A percentile compares a stretch with the other conserved stretches of the same genome.
Conservation (phyloP, 2,888 invertebrate genomes). For the Cremastobaeus sp. region DNA sequence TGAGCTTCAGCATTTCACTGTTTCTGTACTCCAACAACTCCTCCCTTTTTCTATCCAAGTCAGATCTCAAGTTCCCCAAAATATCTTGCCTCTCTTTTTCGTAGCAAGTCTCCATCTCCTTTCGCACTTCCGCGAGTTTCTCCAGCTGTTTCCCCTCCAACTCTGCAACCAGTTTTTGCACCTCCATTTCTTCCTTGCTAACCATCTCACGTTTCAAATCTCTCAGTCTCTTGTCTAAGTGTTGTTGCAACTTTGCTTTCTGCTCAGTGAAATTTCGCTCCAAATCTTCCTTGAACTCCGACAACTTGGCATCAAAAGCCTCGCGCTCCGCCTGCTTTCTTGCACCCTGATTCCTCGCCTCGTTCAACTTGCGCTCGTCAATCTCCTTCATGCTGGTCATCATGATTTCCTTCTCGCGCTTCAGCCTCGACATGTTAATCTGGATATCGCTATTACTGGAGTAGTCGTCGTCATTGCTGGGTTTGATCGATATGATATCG, state of each 20-base stretch:
- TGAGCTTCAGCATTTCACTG: conserved; percentile 80
- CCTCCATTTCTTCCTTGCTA: conserved; percentile 74
- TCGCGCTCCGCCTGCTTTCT: conserved; percentile 81
- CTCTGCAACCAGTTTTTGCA: conserved; percentile 69
- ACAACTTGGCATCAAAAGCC: conserved; percentile 80
- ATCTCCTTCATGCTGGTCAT: conserved; percentile 66
- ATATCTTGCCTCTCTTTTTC: conserved; percentile 77
- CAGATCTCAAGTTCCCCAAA: conserved; percentile 78
- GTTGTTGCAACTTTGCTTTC: conserved; percentile 78
- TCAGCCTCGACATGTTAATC: conserved; percentile 66
- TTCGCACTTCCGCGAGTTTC: conserved; percentile 71
- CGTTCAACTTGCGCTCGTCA: conserved; percentile 44
- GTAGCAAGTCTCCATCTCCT: conserved; percentile 74
- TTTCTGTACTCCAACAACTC: conserved; percentile 78
- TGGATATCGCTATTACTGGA: conserved; percentile 60
- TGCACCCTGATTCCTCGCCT: conserved; percentile 47
- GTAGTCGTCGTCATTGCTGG: conserved; percentile 67
- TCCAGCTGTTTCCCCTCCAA: conserved; percentile 71
- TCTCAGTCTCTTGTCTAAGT: conserved; percentile 77
- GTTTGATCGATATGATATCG: conserved; percentile 70
- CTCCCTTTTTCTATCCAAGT: conserved; percentile 79
- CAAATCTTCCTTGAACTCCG: conserved; percentile 74
- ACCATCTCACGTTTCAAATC: conserved; percentile 79
- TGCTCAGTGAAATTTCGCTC: conserved; percentile 78
- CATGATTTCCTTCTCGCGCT: conserved; percentile 67